phyloP scores from a whole-genome alignment of 2,113 vertebrate species.

The Malurus alboscapulatus region DNA sequence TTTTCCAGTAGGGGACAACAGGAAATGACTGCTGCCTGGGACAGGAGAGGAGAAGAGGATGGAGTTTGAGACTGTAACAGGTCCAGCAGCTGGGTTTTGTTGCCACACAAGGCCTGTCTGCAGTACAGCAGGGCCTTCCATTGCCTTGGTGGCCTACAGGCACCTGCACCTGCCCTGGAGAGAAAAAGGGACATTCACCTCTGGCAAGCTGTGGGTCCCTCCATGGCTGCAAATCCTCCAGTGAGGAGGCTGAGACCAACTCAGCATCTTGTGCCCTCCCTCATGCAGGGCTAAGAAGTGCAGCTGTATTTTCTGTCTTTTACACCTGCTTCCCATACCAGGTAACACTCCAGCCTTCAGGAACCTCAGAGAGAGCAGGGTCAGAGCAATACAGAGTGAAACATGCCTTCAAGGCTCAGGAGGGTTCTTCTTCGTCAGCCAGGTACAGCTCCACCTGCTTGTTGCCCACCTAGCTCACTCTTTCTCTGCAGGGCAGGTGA shows the following conservation, averaged over 20 bases:
- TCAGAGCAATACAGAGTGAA: neutral
- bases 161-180: neutral
- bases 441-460: neutral
- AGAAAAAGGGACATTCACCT: neutral
- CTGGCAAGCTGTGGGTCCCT: accelerated
- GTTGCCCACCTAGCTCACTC: neutral
- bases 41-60: neutral
- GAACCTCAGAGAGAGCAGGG: neutral
- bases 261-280: accelerated
- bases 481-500: neutral
- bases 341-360: neutral
- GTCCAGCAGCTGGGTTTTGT: neutral
- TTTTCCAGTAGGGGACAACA: neutral
- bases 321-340: neutral
- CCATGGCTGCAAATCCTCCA: neutral
- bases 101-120: neutral
- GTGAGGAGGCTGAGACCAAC: neutral
- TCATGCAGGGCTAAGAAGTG: neutral
- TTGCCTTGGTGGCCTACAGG: neutral
- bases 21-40: neutral
- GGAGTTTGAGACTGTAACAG: neutral
- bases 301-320: neutral
- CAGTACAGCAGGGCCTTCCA: neutral
- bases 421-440: neutral
- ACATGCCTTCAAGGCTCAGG: accelerated